phyloP scores from a whole-genome alignment of 1,140 invertebrate species.

The Habropoda laboriosa region DNA sequence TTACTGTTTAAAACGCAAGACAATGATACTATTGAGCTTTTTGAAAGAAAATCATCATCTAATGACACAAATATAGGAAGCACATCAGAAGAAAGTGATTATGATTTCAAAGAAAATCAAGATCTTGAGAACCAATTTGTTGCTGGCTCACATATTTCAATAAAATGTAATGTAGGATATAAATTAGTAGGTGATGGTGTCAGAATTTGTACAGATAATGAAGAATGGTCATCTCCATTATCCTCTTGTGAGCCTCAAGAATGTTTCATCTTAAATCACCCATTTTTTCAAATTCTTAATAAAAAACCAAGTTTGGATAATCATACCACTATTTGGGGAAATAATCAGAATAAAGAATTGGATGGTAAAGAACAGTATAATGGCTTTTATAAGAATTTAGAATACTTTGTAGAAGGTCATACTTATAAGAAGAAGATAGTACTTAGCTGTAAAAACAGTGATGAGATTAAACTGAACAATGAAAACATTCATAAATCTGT shows the following conservation, averaged over 20 bases:
- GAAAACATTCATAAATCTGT: slow-evolving; percentile 7
- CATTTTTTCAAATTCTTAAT: slow-evolving; percentile 54
- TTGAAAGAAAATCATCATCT: neutral
- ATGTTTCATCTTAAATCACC: slow-evolving; percentile 58
- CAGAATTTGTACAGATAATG: slow-evolving; percentile 61
- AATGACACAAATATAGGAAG: neutral
- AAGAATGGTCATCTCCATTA: slow-evolving; percentile 60
- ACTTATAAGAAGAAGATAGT: slow-evolving; percentile 56
- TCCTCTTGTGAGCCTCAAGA: slow-evolving; percentile 51
- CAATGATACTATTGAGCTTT: slow-evolving; percentile 36
- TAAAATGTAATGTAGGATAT: slow-evolving; percentile 64
- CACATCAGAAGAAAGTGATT: neutral
- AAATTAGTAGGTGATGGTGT: slow-evolving; percentile 34
- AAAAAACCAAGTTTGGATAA: slow-evolving; percentile 19
- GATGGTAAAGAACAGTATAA: neutral
- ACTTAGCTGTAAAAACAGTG: slow-evolving; percentile 61
- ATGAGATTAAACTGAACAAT: slow-evolving; percentile 24
- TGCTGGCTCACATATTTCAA: slow-evolving; percentile 52
- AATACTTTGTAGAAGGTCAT: slow-evolving; percentile 57
- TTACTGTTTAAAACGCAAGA: slow-evolving; percentile 45
- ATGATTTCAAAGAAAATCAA: neutral
- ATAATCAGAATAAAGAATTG: slow-evolving; percentile 15
- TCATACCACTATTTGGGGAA: neutral
- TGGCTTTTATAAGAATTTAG: slow-evolving; percentile 36
- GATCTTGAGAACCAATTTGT: slow-evolving; percentile 27